Evolutionary conservation across 2,797 vertebrate genomes (phyloP), one percentile per base, ranked within the genome.

Genomic region (Tinamus major): DNA sequence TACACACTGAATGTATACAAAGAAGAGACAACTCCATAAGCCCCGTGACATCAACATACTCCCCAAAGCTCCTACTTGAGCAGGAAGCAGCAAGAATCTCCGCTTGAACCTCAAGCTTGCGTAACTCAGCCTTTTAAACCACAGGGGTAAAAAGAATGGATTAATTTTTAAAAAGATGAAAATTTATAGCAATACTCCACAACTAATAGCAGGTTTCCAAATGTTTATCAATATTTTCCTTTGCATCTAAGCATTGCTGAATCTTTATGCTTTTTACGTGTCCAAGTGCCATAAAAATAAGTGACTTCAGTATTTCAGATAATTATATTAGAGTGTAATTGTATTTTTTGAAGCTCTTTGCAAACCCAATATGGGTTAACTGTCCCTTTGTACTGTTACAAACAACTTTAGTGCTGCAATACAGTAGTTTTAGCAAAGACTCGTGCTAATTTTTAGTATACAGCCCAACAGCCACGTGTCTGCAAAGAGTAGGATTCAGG

Each of bases 151-250:
- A 93, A 79, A 46, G 67, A 92, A 78, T 26, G 85, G 55, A 89
- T 94, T 67, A 89, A 92, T 89, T 91, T 96, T 92, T 93, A 92
- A 96, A 79, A 85, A 61, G 72, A 95, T 89, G 51, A 96, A 94
- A 92, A 96, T 67, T 80, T 29, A 85, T 51, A 96, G 51, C 62
- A 75, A n/a, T 53, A 79, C 44, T 89, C 63, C 27, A 20, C 41
- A 92, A 94, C 83, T 91, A 67, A 85, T 5, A 53, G 33, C 20
- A 85, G 53, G 62, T 78, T 91, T 93, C 84, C 72, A 95, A 94
- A 87, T 2, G 56, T 26, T 46, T 86, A 95, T 95, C 93, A 79
- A 48, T 95, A 87, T 87, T 77, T 90, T 87, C 20, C 62, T 80
- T 90, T 84, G 41, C 58, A 88, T 85, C 95, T 90, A 93, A 72